Base-by-base conservation (phyloP, 2,113 vertebrate species). In the Phodopus roborovskii region DNA sequence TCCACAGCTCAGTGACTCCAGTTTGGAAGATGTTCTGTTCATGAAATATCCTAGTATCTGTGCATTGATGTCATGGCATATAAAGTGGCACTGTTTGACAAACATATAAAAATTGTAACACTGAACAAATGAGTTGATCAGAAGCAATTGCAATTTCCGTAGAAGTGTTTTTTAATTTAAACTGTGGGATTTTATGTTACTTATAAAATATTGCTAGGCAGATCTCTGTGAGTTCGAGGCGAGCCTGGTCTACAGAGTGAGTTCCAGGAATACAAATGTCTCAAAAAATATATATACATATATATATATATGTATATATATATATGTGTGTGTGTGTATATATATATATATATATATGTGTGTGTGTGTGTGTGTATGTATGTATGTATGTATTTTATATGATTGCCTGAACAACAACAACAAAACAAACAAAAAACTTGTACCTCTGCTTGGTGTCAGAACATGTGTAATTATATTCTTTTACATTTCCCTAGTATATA, bases 11-110 rank as follows among this genome's bases (percentile, higher is more conserved):
- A 50, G 0, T 78, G 48, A 77, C 11, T 53, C 11, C 81, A 17
- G 91, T 79, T 94, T 92, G 75, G 53, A 81, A 66, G 50, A 78
- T 78, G 81, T 77, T 56, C 58, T 77, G 53, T 58, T 66, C 75
- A 88, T 81, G 28, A 70, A 86, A 68, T 74, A 39, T 91, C 42
- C 89, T 78, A 64, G 64, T 91, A 19, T 82, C 28, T 94, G 10
- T 82, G 86, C 70, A 75, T 71, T 78, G 58, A 85, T n/a, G n/a
- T 68, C 56, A 48, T 28, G 33, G 20, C 48, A 75, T 17, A 60
- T 45, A n/a, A 30, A 42, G 7, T 39, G 22, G 16, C 33, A 74
- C 60, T 45, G 66, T 92, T 93, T 33, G 81, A 16, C 53, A 84
- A 70, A 77, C 30, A 75, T 94, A 36, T 36, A 19, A 85, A 96